These are phyloP conservation scores for Odontophorus gujanensis DNA, from an alignment of 2,113 vertebrate genomes.

Conservation along the genomic window DNA sequence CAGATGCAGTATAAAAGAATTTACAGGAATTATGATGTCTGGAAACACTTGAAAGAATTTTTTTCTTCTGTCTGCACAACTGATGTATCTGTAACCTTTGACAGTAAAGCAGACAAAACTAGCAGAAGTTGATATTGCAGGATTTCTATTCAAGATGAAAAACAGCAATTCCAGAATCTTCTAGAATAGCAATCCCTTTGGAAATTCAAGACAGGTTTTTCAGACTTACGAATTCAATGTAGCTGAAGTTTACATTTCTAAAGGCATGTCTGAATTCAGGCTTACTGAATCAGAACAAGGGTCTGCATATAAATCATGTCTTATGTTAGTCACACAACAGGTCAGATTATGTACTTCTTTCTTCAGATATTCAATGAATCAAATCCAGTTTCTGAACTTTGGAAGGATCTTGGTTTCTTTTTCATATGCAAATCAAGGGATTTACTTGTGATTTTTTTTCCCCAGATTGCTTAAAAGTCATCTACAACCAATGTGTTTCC, in stretches of 20 bases:
- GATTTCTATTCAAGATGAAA: neutral
- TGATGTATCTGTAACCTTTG: neutral
- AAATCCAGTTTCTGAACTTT: neutral
- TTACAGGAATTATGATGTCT: neutral
- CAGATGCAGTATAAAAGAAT: neutral
- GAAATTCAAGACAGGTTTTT: neutral
- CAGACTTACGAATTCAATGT: neutral
- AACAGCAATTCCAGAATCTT: neutral
- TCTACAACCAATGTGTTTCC: neutral
- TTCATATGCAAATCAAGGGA: neutral
- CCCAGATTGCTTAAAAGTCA: neutral
- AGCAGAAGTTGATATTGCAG: neutral
- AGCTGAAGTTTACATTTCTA: neutral
- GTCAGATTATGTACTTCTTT: neutral
- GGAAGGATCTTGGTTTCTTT: constrained; percentile 6
- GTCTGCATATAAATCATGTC: neutral
- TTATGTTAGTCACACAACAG: neutral
- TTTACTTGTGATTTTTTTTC: neutral
- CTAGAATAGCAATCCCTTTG: neutral
- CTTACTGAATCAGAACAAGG: neutral
- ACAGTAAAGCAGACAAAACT: neutral
- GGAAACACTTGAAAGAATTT: neutral
- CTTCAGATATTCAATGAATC: neutral
- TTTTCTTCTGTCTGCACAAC: neutral
- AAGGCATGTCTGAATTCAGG: neutral